phyloP scores from a whole-genome alignment of 2,797 vertebrate species.

The Spinibarbus caldwelli region DNA sequence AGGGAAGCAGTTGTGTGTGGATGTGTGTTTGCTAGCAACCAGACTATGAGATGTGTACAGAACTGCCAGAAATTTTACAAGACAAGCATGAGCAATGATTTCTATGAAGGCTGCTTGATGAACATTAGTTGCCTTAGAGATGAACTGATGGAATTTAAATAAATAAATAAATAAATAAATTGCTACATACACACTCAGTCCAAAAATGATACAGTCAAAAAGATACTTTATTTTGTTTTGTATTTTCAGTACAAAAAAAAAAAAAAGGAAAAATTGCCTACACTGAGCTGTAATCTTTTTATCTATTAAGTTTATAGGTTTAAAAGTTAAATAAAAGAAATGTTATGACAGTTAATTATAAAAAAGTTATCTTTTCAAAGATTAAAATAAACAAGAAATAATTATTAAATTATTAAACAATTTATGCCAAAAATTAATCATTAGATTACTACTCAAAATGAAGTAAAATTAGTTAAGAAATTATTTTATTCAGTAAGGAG shows the following conservation, averaged over 20 bases:
- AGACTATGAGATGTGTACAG: background rate
- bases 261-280: no score
- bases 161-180: background rate
- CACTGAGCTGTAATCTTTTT: background rate
- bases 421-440: background rate
- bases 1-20: background rate
- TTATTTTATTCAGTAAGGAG: background rate
- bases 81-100: background rate
- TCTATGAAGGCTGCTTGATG: background rate
- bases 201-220: background rate
- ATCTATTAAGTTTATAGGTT: background rate
- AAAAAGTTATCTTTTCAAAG: background rate
- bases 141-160: background rate
- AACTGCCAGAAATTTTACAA: background rate
- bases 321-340: background rate
- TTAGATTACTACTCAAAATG: background rate
- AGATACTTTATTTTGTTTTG: background rate
- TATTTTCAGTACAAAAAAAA: background rate
- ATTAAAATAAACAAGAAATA: background rate
- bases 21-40: conserved; percentile 8
- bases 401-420: background rate
- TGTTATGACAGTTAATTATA: background rate
- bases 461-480: background rate
- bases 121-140: background rate
- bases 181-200: background rate